Base-by-base conservation (phyloP, 23 tunicate species). In the Halocynthia roretzi region DNA sequence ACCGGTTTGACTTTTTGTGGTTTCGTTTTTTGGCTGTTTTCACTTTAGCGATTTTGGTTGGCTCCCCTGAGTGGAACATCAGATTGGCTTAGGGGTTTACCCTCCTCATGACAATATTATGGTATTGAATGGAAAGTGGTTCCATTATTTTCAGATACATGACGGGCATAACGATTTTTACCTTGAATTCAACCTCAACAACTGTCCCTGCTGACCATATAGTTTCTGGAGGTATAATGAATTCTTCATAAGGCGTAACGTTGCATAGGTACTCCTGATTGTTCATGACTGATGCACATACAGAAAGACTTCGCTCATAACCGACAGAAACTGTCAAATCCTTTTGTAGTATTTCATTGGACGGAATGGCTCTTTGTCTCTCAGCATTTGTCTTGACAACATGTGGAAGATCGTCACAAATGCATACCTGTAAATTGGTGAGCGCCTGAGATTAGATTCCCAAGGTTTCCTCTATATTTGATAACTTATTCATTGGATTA, bases 401-500 rank as follows among this genome's bases (percentile, higher is more conserved):
- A 61, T 91, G 97, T 8, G 97, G 97, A 48, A 91, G 87, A 72
- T 91, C 97, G 84, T 91, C 97, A 72, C 97, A 91, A 11, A 91
- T 81, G 68, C 97, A 85, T 53, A 91, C 97, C 97, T 91, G 54
- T 6, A 76, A 63, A 72, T n/a, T 1, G 71, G 15, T 58, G 63
- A 58, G 17, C 44, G 44, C 44, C 44, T 31, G 44, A 31, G 44
- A 31, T 31, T 31, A 31, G 44, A 31, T 31, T 31, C 44, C 44
- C 44, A 31, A 31, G 44, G 44, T 31, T 31, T 31, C 44, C 44
- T 31, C 44, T 31, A 31, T 31, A 31, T 31, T 31, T 31, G 44
- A 31, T 31, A 31, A 31, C 44, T 31, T 31, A 31, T 31, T 31
- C 44, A 31, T 31, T 31, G 44, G 44, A 31, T 31, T 31, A 4